These are phyloP conservation scores for Tipula helvola DNA, from an alignment of 2,888 invertebrate species.

Conservation along the genomic window DNA sequence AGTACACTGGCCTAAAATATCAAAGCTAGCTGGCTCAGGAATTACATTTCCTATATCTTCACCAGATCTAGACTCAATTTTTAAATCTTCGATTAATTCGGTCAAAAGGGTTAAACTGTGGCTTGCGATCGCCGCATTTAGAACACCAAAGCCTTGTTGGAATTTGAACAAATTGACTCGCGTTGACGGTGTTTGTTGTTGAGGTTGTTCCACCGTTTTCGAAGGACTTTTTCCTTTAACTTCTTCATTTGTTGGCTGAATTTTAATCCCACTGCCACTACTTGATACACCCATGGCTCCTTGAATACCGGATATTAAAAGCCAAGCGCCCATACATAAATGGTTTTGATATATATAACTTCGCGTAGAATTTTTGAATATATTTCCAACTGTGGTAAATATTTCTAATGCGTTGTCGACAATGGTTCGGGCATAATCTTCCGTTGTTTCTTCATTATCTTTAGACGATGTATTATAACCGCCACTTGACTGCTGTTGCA, in stretches of 20 bases:
- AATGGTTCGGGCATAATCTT: slow-evolving; percentile 65
- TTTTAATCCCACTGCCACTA: slow-evolving; percentile 39
- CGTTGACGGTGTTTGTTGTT: slow-evolving; percentile 38
- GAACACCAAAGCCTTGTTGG: slow-evolving; percentile 73
- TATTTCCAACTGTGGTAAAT: slow-evolving; percentile 66
- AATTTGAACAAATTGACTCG: slow-evolving; percentile 59
- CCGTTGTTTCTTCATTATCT: slow-evolving; percentile 65
- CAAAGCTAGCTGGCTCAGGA: slow-evolving; percentile 33
- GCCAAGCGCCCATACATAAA: slow-evolving; percentile 77
- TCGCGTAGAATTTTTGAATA: slow-evolving; percentile 72
- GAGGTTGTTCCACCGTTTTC: slow-evolving; percentile 42
- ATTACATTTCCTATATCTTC: slow-evolving; percentile 19
- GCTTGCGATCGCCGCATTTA: slow-evolving; percentile 79
- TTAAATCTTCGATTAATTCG: slow-evolving; percentile 32
- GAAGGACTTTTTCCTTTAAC: slow-evolving; percentile 27
- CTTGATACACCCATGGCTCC: slow-evolving; percentile 61
- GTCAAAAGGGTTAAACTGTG: slow-evolving; percentile 60
- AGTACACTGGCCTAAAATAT: slow-evolving; percentile 35
- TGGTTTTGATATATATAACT: slow-evolving; percentile 83
- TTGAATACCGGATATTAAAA: slow-evolving; percentile 75
- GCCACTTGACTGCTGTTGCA: slow-evolving; percentile 19
- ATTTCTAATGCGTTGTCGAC: slow-evolving; percentile 83
- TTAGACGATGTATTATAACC: slow-evolving; percentile 20
- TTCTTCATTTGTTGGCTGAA: slow-evolving; percentile 27
- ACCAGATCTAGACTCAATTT: slow-evolving; percentile 31